Conservation (phyloP, 2,113 vertebrate genomes). For the Peromyscus polionotus region DNA sequence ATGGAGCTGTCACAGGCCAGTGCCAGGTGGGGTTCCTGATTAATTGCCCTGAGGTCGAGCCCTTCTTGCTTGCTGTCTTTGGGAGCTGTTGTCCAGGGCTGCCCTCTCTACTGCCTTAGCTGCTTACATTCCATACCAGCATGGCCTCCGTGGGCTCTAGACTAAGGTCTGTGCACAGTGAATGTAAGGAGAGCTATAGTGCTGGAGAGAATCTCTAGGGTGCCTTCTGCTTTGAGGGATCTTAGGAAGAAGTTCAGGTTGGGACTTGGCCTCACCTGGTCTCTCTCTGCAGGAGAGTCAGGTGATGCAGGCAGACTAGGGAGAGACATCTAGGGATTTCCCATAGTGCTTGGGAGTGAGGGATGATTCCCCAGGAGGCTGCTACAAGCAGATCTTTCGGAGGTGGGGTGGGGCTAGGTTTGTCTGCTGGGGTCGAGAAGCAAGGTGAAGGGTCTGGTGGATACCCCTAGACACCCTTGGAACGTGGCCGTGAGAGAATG, state of each 20-base stretch:
- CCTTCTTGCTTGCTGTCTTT: not conserved
- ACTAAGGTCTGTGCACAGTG: not conserved
- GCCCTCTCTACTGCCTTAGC: not conserved
- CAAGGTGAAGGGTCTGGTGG: not conserved
- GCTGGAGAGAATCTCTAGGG: not conserved
- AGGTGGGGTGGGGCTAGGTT: not conserved
- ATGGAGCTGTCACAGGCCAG: not conserved
- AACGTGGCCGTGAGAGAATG: not conserved
- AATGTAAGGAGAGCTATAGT: fast-evolving
- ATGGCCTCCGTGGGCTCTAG: not conserved
- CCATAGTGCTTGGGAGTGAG: not conserved
- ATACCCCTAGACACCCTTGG: not conserved
- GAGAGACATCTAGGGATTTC: not conserved
- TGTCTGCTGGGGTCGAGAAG: not conserved
- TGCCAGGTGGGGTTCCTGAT: not conserved
- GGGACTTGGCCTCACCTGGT: not conserved
- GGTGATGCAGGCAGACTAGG: not conserved
- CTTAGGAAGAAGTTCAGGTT: not conserved
- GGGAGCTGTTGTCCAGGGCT: no score
- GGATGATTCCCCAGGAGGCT: not conserved
- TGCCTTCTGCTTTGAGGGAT: not conserved
- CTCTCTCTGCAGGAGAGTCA: not conserved
- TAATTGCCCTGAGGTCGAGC: not conserved
- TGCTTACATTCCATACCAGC: fast-evolving
- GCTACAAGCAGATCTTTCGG: not conserved